Evolutionary conservation across 2,888 invertebrate genomes (phyloP).

Genomic region (Megastigmus dorsalis): DNA sequence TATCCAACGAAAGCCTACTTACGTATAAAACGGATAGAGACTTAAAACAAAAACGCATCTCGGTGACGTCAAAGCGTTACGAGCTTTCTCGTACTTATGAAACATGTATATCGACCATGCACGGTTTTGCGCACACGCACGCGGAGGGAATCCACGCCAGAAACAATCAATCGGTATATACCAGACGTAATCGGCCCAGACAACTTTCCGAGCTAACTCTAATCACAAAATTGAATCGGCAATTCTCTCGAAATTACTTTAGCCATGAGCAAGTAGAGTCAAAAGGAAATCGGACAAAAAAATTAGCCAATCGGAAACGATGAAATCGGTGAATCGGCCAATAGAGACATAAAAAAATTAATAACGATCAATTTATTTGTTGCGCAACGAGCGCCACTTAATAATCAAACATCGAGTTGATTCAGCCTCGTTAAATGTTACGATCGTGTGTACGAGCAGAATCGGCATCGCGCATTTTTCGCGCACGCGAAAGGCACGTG

Average conservation of each 20-base stretch:
- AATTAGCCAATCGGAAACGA: neutral
- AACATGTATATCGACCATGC: conserved; percentile 47
- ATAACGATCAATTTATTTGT: conserved; percentile 6
- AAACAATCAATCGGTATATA: neutral
- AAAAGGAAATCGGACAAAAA: neutral
- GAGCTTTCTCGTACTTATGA: conserved; percentile 51
- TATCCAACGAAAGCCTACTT: conserved; percentile 52
- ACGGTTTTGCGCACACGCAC: conserved; percentile 12
- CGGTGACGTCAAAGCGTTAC: conserved; percentile 45
- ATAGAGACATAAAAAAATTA: neutral
- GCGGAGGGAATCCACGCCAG: conserved; percentile 2
- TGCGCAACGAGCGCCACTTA: conserved; percentile 29
- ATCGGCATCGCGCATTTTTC: neutral
- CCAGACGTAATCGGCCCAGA: too few species aligned
- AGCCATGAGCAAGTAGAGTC: neutral
- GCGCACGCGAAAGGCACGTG: conserved; percentile 17
- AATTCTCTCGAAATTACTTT: neutral
- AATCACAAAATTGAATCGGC: neutral
- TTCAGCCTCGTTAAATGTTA: conserved; percentile 6
- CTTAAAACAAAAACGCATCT: conserved; percentile 29
- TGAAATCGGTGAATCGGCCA: too few species aligned
- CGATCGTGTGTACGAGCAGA: neutral
- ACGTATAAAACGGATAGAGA: conserved; percentile 27
- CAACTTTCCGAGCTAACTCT: neutral
- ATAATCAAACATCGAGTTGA: conserved; percentile 9